Evolutionary conservation across 2,113 vertebrate genomes (phyloP).

Genomic region (Pleuronectes platessa): DNA sequence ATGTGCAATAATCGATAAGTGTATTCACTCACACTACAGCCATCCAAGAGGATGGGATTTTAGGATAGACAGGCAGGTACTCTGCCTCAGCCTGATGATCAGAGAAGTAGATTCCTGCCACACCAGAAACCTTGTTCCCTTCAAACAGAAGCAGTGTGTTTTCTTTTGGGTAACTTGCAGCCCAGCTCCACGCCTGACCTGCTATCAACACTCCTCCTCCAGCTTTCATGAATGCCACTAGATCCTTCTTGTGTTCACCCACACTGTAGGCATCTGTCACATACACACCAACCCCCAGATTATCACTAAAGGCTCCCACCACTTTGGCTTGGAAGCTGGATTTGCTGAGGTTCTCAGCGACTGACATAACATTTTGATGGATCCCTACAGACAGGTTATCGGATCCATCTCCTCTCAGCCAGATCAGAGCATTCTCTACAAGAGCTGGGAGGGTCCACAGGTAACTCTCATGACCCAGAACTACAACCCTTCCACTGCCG

Average conservation of each 20-base stretch:
- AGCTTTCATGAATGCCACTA: constrained; percentile 84
- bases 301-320: constrained; percentile 61
- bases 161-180: constrained; percentile 72
- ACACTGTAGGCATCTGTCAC: constrained; percentile 84
- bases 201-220: constrained; percentile 89
- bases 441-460: constrained; percentile 80
- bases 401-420: constrained; percentile 83
- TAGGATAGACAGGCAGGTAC: constrained; percentile 79
- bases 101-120: constrained; percentile 90
- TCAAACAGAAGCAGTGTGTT: constrained; percentile 84
- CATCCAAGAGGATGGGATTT: constrained; percentile 87
- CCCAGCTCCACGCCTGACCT: constrained; percentile 89
- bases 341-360: constrained; percentile 79
- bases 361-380: constrained; percentile 63
- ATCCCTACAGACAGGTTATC: constrained; percentile 77
- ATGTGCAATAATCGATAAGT: neutral
- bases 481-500: constrained; percentile 86
- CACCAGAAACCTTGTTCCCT: constrained; percentile 88
- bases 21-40: constrained; percentile 82
- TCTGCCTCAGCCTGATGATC: constrained; percentile 73
- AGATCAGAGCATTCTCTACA: constrained; percentile 85
- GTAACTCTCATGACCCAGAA: constrained; percentile 86
- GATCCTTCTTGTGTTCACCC: constrained; percentile 54
- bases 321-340: constrained; percentile 57
- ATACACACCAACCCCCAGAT: constrained; percentile 80